phyloP scores from a whole-genome alignment of 2,797 vertebrate genomes.

The Acestrorhynchus altus region DNA sequence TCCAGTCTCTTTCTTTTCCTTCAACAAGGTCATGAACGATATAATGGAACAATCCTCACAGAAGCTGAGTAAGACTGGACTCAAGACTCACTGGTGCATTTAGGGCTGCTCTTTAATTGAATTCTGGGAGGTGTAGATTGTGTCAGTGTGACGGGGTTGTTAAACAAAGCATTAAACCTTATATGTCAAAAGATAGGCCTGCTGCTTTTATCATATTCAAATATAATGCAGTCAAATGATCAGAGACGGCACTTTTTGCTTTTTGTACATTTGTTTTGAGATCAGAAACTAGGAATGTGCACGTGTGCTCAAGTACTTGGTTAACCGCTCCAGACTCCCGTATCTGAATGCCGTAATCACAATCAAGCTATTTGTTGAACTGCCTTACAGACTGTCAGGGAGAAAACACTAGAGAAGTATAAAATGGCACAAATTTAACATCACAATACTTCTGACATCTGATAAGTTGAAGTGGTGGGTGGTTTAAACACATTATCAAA shows the following conservation, averaged over 20 bases:
- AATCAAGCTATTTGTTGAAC: no score
- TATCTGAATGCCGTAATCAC: no score
- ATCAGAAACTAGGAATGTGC: no score
- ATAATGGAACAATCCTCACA: background rate
- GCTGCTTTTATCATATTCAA: background rate
- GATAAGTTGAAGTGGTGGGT: no score
- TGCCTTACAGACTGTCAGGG: no score
- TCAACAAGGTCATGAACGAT: constrained; percentile 46
- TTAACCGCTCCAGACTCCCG: no score
- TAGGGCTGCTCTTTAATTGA: constrained; percentile 34
- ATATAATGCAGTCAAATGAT: background rate
- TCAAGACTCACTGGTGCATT: constrained; percentile 23
- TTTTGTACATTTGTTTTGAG: no score
- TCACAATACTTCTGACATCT: no score
- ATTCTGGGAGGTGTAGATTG: constrained; percentile 13
- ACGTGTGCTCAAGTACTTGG: no score
- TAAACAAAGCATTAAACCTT: background rate
- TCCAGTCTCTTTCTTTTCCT: constrained; percentile 24
- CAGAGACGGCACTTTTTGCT: background rate
- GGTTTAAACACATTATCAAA: no score
- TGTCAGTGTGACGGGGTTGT: background rate
- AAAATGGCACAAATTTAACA: no score
- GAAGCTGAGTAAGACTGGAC: constrained; percentile 3
- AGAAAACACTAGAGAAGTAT: no score
- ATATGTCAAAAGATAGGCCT: background rate